These are phyloP conservation scores for Falco punctatus DNA, from an alignment of 2,113 vertebrate species.

Conservation along the genomic window DNA sequence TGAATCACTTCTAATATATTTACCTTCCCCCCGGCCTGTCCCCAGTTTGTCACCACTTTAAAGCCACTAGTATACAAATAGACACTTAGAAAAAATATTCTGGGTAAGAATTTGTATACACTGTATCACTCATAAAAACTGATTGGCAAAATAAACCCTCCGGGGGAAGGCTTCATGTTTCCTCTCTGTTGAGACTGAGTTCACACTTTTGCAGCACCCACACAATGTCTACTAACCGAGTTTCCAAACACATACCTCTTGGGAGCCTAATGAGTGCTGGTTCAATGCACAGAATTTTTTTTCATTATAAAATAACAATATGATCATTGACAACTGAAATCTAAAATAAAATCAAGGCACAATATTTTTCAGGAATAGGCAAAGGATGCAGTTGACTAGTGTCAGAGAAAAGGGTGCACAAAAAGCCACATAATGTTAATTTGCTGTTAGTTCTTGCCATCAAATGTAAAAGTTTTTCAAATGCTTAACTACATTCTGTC, in stretches of 20 bases:
- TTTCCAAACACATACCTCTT: neutral
- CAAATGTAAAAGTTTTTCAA: neutral
- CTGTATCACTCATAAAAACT: neutral
- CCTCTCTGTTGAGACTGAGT: neutral
- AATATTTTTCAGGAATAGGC: neutral
- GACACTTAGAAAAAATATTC: neutral
- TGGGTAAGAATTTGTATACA: neutral
- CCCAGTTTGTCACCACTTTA: neutral
- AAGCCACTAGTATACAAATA: neutral
- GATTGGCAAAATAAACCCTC: neutral
- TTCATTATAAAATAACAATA: neutral
- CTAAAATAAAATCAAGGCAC: neutral
- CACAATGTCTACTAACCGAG: neutral
- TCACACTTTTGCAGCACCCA: neutral
- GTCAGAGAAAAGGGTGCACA: neutral
- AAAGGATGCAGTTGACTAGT: neutral
- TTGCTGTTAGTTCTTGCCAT: neutral
- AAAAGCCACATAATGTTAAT: neutral
- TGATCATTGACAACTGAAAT: neutral
- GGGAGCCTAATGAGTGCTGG: neutral
- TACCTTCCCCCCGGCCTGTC: neutral
- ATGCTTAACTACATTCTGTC: neutral
- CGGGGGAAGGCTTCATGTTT: neutral
- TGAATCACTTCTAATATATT: neutral
- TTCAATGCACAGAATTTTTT: neutral